Percentiles rank a stretch among this genome's conserved stretches.
phyloP scores from a whole-genome alignment of 2,797 vertebrate species.

The Protosalanx chinensis region DNA sequence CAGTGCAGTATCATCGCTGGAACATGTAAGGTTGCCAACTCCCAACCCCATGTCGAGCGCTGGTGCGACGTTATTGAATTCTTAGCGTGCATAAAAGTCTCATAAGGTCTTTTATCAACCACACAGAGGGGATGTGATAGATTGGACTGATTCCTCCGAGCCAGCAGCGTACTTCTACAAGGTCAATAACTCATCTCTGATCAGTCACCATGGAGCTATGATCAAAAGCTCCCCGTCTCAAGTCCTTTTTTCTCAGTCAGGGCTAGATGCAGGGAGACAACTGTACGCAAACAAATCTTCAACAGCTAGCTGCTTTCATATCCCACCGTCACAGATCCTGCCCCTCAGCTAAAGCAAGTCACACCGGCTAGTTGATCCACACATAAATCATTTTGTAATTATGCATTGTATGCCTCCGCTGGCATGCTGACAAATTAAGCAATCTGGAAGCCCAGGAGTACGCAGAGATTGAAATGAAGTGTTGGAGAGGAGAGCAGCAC shows the following conservation, averaged over 20 bases:
- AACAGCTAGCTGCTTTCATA: constrained; percentile 47
- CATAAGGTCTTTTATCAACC: no score
- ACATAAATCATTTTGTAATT: constrained; percentile 72
- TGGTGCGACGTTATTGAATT: no score
- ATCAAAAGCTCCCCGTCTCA: constrained; percentile 58
- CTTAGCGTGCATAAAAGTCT: no score
- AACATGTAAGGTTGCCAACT: no score
- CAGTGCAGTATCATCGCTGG: background rate
- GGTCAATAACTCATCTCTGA: constrained; percentile 75
- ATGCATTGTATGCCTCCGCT: constrained; percentile 54
- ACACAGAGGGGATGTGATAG: constrained; percentile 58
- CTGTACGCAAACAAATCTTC: constrained; percentile 58
- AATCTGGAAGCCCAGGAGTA: constrained; percentile 50
- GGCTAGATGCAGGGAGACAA: constrained; percentile 44
- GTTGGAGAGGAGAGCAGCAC: constrained; percentile 42
- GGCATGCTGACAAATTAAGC: constrained; percentile 68
- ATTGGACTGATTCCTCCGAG: constrained; percentile 60
- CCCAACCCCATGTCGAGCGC: no score
- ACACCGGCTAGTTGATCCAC: constrained; percentile 30
- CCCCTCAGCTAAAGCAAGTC: constrained; percentile 31
- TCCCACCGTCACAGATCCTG: constrained; percentile 41
- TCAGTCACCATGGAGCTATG: constrained; percentile 66
- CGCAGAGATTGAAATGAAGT: constrained; percentile 43
- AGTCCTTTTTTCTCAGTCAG: constrained; percentile 61
- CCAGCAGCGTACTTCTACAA: constrained; percentile 54